Evolutionary conservation across 1,140 invertebrate genomes (phyloP), one percentile per base, ranked within the genome.

Genomic region (Dendrolimus kikuchii): DNA sequence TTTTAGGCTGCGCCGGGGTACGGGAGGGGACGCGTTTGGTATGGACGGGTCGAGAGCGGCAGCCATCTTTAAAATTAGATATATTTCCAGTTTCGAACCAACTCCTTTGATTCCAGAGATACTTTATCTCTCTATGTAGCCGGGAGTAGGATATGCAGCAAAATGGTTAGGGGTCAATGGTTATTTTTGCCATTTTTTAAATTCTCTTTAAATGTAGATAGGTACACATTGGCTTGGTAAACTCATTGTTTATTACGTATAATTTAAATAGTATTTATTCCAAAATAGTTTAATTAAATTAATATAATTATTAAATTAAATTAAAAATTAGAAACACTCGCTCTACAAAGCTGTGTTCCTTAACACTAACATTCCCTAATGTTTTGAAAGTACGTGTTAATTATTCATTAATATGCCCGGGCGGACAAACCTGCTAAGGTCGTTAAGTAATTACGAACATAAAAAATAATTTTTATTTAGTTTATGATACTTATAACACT

Each of bases 61-160:
- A 64, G 84, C 86, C 86, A 88, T 88, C 81, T 86, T 88, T 82
- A 83, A 83, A 86, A 81, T 81, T 77, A 23, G 23, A 23, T 23
- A 81, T 79, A 80, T 83, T 82, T 81, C 79, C 76, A 83, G 75
- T 83, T 83, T 77, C 23, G 70, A 72, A 60, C 64, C 71, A 74
- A 76, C 72, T 74, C 66, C 68, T 81, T 81, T 64, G 67, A 68
- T 68, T 73, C 68, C 68, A 66, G 66, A 47, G 51, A 43, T 59
- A 52, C 64, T 59, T 71, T 64, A 71, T 66, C 63, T 63, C 59
- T 63, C 57, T 54, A 51, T 56, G 9, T 52, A 53, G 48, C 46
- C 43, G 48, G 9, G 53, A 54, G 51, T 64, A 68, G 63, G 45
- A 61, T 71, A 74, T 53, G 59, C 46, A 46, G 42, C 4, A 10